phyloP scores from a whole-genome alignment of 2,888 invertebrate genomes.

The Drosophila pseudotalamancana region DNA sequence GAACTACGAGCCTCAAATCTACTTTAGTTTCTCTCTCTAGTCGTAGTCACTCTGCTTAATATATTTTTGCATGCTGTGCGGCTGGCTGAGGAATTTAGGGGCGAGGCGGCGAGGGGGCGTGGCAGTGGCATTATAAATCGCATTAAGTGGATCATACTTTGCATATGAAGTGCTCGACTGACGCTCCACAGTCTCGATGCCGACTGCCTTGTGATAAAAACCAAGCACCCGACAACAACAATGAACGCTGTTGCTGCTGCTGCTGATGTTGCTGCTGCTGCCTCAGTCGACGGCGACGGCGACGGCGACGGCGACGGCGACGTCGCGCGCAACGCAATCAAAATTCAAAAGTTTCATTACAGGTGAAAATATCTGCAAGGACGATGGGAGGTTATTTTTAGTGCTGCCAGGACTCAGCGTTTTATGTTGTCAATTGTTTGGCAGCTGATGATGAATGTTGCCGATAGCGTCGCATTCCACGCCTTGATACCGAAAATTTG shows the following conservation, averaged over 20 bases:
- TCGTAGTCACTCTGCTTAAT: constrained; percentile 49
- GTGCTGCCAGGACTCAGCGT: constrained; percentile 18
- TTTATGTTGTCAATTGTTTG: constrained; percentile 77
- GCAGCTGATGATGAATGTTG: constrained; percentile 76
- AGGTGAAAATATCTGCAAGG: constrained; percentile 55
- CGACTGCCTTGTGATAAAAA: constrained; percentile 60
- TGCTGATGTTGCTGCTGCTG: no score
- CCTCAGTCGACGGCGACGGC: not conserved
- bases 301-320: not conserved
- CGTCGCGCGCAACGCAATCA: constrained; percentile 55
- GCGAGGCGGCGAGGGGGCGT: not conserved
- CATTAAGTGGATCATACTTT: constrained; percentile 81
- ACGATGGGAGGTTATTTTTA: constrained; percentile 28
- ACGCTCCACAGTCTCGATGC: constrained; percentile 31
- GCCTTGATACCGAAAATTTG: constrained; percentile 64
- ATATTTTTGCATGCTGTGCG: constrained; percentile 59
- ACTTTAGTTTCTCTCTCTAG: constrained; percentile 36
- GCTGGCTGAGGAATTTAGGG: not conserved
- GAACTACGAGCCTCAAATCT: constrained; percentile 14
- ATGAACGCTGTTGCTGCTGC: constrained; percentile 23
- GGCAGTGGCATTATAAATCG: constrained; percentile 72
- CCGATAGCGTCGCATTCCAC: constrained; percentile 56
- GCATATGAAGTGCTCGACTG: constrained; percentile 72
- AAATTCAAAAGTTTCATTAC: constrained; percentile 80
- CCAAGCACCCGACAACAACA: constrained; percentile 56